Evolutionary conservation across 2,797 vertebrate genomes (phyloP), one percentile per base, ranked within the genome.

Genomic region (Decapterus maruadsi): DNA sequence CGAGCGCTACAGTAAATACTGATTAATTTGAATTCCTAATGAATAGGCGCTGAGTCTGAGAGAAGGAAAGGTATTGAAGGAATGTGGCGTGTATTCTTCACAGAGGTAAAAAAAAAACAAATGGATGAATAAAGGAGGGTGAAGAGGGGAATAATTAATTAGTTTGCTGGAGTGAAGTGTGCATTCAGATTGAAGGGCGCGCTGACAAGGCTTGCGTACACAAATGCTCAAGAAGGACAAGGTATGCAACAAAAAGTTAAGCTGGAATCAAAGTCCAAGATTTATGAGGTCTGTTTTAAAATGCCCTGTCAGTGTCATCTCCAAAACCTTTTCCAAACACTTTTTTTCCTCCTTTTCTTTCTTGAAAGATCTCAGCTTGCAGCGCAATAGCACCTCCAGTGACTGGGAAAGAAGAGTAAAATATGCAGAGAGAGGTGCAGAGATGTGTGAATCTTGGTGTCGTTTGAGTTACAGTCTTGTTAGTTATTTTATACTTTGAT

Each of bases 1-100:
- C 88, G 68, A 90, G 86, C 71, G 86, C 89, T 85, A 91, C 89
- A 89, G 90, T 92, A 93, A 93, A 93, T 92, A 92, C 91, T 86
- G 90, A 91, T 90, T 93, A 85, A 93, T 93, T 93, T 93, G 91
- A 92, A 92, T 93, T 91, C 85, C 78, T 90, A 91, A 93, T 93
- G 92, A 93, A 93, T 93, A 93, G 84, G 61, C 17, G 36, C 71
- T 1, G 81, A 80, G 87, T 84, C 84, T 87, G 79, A 87, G 77
- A 77, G 88, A 88, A 85, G 86, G 77, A 82, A 89, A 86, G 84
- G 86, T 86, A 92, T 92, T 90, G 89, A 89, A 93, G 89, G 90
- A 92, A 92, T 92, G 92, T 80, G 83, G 80, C 77, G 50, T 75
- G 88, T 83, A 84, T 91, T 93, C 81, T 91, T 91, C 67, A 80